These are phyloP conservation scores for Mercenaria mercenaria DNA, from an alignment of 1,140 invertebrate species.

Conservation along the genomic window DNA sequence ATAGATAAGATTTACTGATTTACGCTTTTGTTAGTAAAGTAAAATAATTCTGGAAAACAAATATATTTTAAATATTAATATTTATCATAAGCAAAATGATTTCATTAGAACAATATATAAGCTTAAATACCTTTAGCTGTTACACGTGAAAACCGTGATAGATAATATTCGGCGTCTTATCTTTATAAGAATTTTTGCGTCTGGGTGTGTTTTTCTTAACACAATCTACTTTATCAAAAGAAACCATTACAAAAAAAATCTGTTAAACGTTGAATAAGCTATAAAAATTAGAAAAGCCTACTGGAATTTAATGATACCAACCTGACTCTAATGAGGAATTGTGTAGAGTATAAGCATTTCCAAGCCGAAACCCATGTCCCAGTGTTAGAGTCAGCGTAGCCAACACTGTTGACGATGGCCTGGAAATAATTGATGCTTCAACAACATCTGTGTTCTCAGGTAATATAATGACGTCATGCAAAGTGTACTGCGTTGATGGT, in stretches of 20 bases:
- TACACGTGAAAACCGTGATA: too few relatives aligned
- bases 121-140: too few relatives aligned
- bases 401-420: neutral
- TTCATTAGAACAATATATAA: too few relatives aligned
- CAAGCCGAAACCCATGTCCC: neutral
- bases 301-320: too few relatives aligned
- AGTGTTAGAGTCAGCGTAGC: neutral
- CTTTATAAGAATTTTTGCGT: neutral
- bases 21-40: neutral
- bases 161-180: neutral
- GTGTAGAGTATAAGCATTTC: neutral
- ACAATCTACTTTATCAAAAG: too few relatives aligned
- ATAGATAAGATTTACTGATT: too few relatives aligned
- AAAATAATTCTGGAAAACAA: too few relatives aligned
- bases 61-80: too few relatives aligned
- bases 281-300: too few relatives aligned
- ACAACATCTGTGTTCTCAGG: neutral
- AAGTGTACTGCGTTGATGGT: neutral
- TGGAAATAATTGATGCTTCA: neutral
- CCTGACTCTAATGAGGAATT: neutral
- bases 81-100: too few relatives aligned
- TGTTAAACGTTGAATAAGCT: too few relatives aligned
- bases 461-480: slow-evolving; percentile 7
- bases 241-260: too few relatives aligned
- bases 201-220: neutral